Conservation (phyloP, 2,797 vertebrate species). For the Crax fasciolata region DNA sequence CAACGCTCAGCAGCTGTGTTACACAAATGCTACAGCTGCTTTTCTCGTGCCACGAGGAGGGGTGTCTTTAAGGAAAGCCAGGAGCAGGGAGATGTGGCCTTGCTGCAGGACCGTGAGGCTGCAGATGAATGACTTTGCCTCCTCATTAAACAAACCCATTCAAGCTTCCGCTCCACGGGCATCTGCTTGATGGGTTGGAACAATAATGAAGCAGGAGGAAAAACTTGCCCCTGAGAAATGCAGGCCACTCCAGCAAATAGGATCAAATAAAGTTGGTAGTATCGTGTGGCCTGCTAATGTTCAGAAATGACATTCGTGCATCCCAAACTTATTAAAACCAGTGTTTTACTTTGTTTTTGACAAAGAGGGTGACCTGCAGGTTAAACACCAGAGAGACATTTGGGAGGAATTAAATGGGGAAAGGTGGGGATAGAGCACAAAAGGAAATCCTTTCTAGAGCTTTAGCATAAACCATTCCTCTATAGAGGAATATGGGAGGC, state of each 20-base stretch:
- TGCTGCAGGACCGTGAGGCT: constrained; percentile 31
- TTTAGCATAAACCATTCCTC: constrained; percentile 8
- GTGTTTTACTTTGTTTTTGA: constrained; percentile 44
- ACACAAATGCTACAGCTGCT: neutral
- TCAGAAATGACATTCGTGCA: constrained; percentile 22
- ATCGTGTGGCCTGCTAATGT: constrained; percentile 42
- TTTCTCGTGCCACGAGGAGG: neutral
- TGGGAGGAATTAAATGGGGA: constrained; percentile 40
- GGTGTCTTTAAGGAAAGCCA: neutral
- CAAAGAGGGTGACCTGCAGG: constrained; percentile 31
- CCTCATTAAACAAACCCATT: constrained; percentile 77
- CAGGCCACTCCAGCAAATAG: constrained; percentile 1
- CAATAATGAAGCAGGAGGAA: constrained; percentile 71
- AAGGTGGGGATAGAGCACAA: constrained; percentile 20
- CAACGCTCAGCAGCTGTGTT: neutral
- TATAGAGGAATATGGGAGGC: constrained; percentile 11
- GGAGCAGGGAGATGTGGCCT: neutral
- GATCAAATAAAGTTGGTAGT: constrained; percentile 52
- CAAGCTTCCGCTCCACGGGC: constrained; percentile 62
- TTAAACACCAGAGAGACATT: constrained; percentile 53
- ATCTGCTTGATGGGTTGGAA: constrained; percentile 65
- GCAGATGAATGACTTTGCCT: constrained; percentile 66
- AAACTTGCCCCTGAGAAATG: constrained; percentile 61
- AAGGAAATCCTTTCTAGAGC: constrained; percentile 62
- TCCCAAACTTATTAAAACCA: constrained; percentile 52